Evolutionary conservation across 2,888 invertebrate species (phyloP).

Genomic region (Galeruca laticollis): DNA sequence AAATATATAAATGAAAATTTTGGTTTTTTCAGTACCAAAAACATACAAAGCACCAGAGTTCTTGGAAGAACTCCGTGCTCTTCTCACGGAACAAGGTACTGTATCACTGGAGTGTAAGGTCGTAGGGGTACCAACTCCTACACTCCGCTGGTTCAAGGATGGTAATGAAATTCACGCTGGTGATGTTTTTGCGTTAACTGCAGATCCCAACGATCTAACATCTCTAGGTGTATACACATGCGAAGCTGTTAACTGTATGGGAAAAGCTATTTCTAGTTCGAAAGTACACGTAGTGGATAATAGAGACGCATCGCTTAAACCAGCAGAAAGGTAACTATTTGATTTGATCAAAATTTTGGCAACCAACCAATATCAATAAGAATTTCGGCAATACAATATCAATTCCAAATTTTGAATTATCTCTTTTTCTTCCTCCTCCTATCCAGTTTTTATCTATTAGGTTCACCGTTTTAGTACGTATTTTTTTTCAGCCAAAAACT

Average conservation of each 20-base stretch:
- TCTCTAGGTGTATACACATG: slow-evolving; percentile 90
- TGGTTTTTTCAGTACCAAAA: slow-evolving; percentile 78
- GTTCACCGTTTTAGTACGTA: no score
- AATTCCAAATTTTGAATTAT: no score
- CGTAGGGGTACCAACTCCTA: slow-evolving; percentile 87
- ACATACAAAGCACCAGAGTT: slow-evolving; percentile 91
- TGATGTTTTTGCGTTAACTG: slow-evolving; percentile 88
- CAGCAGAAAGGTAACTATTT: slow-evolving; percentile 73
- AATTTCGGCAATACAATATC: no score
- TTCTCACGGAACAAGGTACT: slow-evolving; percentile 88
- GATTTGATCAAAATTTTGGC: no score
- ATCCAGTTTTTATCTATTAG: no score
- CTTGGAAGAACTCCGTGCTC: slow-evolving; percentile 84
- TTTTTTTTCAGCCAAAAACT: no score
- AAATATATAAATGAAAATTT: background rate
- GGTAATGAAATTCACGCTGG: slow-evolving; percentile 90
- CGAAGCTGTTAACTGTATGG: slow-evolving; percentile 91
- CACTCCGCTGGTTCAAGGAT: slow-evolving; percentile 82
- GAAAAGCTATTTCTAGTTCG: slow-evolving; percentile 84
- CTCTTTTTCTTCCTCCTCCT: no score
- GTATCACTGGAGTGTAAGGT: slow-evolving; percentile 93
- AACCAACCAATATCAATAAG: no score
- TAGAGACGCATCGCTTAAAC: slow-evolving; percentile 78
- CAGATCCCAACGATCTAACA: slow-evolving; percentile 86
- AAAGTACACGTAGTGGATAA: slow-evolving; percentile 85